Base-by-base conservation (phyloP, 2,888 invertebrate species). In the Agrochola litura region DNA sequence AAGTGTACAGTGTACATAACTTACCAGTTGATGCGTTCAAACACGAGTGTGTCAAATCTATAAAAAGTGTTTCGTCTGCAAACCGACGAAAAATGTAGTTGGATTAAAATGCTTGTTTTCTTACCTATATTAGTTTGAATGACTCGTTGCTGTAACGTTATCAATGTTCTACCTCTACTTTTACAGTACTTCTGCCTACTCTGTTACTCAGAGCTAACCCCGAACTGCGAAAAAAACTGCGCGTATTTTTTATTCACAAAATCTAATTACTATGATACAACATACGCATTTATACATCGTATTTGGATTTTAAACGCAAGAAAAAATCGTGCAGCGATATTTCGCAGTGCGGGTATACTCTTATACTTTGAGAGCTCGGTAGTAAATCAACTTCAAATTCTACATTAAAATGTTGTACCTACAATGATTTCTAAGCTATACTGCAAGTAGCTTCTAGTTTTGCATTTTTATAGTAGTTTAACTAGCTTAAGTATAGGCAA, bases 41-140 rank as follows among this genome's bases (percentile, higher is more conserved):
- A 60, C 75, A 65, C 76, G 82, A 60, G 76, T 79, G 82, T 79
- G 81, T 75, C 82, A 79, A 81, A 79, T 79, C 78, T 79, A 78
- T 75, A 81, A 79, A 79, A 60, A 79, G 82, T 37, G 74, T 79
- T 75, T 79, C 78, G 78, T 79, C 78, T 79, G 78, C 43, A 75
- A 79, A 81, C 58, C 82, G 65, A 79, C 65, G 75, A 79, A 79
- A 81, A 54, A 79, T 65, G 52, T 41, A 74, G 10, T 75, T 65
- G 52, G 37, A 81, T 78, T 81, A 81, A 81, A 79, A 65, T 60
- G 6, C 12, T n/a, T 66, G 52, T 52, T 76, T 46, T 65, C 81
- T 78, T 54, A 74, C 75, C 65, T 16, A 81, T 16, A 65, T 65
- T 49, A 46, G 66, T 66, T 78, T n/a, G 16, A 66, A 19, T 37